A percentile compares a stretch with the other conserved stretches of the same genome.
Evolutionary conservation across 37 sponge, comb jelly and placozoan genomes (phyloP).

Genomic region (Mnemiopsis leidyi): DNA sequence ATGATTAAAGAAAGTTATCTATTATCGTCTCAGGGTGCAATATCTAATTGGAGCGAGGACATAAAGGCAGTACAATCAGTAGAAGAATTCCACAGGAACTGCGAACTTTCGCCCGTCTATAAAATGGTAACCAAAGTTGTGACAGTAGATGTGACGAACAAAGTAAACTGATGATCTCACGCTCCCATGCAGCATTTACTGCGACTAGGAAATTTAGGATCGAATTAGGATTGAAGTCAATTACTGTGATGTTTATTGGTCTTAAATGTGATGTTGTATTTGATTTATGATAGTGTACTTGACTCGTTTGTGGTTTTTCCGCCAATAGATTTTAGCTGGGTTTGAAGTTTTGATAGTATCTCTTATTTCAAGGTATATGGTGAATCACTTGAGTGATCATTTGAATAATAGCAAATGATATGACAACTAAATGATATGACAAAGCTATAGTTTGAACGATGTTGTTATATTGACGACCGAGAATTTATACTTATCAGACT

Average conservation of each 20-base stretch:
- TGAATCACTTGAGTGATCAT: too few species aligned
- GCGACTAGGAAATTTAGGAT: background rate
- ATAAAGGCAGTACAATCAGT: background rate
- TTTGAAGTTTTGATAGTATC: too few species aligned
- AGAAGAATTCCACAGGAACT: background rate
- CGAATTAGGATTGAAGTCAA: background rate
- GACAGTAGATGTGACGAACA: conserved; percentile 54
- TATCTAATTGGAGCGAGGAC: background rate
- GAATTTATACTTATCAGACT: background rate
- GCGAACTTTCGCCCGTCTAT: conserved; percentile 12
- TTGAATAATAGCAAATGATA: too few species aligned
- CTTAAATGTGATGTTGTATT: background rate
- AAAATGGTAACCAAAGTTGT: conserved; percentile 3
- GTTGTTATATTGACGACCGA: too few species aligned
- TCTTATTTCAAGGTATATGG: too few species aligned
- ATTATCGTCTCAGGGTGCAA: too few species aligned
- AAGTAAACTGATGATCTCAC: background rate
- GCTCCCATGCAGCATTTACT: too few species aligned
- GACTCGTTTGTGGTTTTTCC: too few species aligned
- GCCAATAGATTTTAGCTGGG: too few species aligned
- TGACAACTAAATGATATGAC: too few species aligned
- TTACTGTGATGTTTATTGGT: background rate
- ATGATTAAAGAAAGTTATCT: too few species aligned
- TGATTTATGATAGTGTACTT: background rate
- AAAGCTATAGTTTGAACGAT: too few species aligned